A percentile compares a stretch with the other conserved stretches of the same genome.
phyloP scores from a whole-genome alignment of 1,140 invertebrate genomes.

The Musca domestica region DNA sequence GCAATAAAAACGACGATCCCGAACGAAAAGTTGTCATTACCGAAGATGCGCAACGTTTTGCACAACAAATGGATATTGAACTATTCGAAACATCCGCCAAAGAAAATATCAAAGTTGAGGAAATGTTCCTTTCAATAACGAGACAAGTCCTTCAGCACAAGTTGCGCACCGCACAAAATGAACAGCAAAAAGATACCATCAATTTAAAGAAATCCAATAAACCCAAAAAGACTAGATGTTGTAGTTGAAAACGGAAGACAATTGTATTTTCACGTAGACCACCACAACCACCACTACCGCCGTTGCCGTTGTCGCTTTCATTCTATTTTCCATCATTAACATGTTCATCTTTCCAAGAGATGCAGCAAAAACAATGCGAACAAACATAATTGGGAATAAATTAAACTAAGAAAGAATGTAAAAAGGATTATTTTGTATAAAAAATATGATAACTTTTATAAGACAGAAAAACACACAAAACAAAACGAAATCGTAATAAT shows the following conservation, averaged over 20 bases:
- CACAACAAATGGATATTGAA: slow-evolving; percentile 94
- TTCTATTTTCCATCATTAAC: background rate
- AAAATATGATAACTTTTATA: slow-evolving; percentile 13
- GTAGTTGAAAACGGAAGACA: slow-evolving; percentile 44
- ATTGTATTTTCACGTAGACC: background rate
- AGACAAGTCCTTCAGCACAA: slow-evolving; percentile 58
- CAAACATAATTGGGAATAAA: background rate
- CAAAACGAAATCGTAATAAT: background rate
- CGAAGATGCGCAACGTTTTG: slow-evolving; percentile 95
- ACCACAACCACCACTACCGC: background rate
- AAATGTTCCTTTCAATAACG: slow-evolving; percentile 77
- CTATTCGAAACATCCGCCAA: slow-evolving; percentile 99
- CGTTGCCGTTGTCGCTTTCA: background rate
- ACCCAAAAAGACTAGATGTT: slow-evolving; percentile 46
- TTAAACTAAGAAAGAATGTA: background rate
- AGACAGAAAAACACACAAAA: background rate
- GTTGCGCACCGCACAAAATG: slow-evolving; percentile 45
- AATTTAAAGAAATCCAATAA: slow-evolving; percentile 51
- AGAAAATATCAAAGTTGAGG: slow-evolving; percentile 98
- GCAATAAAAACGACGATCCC: slow-evolving; percentile 98
- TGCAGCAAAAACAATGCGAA: background rate
- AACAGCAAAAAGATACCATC: slow-evolving; percentile 60
- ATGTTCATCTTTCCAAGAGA: background rate
- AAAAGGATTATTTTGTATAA: slow-evolving; percentile 17
- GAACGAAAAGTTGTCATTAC: slow-evolving; percentile 95